phyloP scores from a whole-genome alignment of 2,797 vertebrate genomes.

The Gallinago nigripennis region DNA sequence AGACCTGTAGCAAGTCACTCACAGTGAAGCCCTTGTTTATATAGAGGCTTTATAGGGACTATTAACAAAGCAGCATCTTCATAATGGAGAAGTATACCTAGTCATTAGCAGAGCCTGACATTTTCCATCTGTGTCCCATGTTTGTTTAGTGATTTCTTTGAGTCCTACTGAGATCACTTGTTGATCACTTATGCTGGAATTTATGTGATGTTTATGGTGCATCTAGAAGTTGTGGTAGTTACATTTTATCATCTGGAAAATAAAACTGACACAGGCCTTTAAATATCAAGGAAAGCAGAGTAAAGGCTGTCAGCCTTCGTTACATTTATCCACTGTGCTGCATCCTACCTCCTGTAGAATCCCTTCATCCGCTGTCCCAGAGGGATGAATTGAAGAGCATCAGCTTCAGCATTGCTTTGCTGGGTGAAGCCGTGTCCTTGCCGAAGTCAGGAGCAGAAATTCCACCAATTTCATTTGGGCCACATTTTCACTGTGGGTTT shows the following conservation, averaged over 20 bases:
- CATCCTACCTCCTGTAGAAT: not conserved
- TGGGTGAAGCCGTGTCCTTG: not conserved
- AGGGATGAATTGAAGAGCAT: not conserved
- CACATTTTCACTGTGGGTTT: not conserved
- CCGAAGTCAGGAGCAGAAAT: not conserved
- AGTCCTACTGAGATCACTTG: not conserved
- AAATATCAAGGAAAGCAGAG: conserved; percentile 7
- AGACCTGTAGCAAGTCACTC: not conserved
- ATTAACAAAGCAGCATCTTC: not conserved
- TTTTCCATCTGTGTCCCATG: not conserved
- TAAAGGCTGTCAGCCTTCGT: conserved; percentile 12
- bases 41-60: not conserved
- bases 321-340: not conserved
- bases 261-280: conserved; percentile 24
- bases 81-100: not conserved
- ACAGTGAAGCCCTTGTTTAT: not conserved
- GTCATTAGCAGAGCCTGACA: not conserved
- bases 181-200: not conserved
- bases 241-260: conserved; percentile 34
- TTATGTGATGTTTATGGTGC: not conserved
- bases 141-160: not conserved
- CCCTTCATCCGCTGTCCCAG: not conserved
- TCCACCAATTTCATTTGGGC: not conserved
- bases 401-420: not conserved
- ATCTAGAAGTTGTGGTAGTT: not conserved